phyloP scores from a whole-genome alignment of 1,140 invertebrate genomes.

The Asobara japonica region DNA sequence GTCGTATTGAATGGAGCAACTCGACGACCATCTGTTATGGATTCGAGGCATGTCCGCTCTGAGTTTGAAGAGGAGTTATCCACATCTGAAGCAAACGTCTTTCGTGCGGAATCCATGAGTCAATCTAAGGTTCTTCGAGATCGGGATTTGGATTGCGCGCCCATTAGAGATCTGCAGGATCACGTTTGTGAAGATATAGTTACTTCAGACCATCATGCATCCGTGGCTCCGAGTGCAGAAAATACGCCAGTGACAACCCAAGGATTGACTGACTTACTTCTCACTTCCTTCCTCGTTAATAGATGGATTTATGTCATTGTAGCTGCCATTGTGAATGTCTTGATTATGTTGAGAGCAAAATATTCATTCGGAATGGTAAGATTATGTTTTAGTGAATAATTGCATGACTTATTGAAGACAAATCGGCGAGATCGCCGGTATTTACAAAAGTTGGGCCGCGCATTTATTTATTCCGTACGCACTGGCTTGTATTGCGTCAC shows the following conservation, averaged over 20 bases:
- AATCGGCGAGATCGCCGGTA: no score
- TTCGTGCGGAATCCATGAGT: not conserved
- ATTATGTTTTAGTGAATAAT: conserved; percentile 12
- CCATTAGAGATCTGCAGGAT: not conserved
- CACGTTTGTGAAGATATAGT: not conserved
- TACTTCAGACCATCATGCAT: not conserved
- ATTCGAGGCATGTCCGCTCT: not conserved
- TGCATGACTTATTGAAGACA: no score
- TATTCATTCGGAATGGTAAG: conserved; percentile 52
- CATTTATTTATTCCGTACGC: no score
- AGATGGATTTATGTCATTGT: conserved; percentile 41
- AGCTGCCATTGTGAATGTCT: conserved; percentile 48
- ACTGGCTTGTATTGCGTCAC: no score
- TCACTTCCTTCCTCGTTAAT: conserved; percentile 36
- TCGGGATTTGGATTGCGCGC: not conserved
- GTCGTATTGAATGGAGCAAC: not conserved
- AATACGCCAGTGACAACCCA: not conserved
- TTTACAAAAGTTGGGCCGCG: no score
- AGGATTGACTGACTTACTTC: not conserved
- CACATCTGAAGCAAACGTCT: not conserved
- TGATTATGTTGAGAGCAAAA: conserved; percentile 45
- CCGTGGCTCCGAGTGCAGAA: not conserved
- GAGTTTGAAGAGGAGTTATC: not conserved
- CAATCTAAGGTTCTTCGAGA: not conserved
- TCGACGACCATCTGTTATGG: not conserved